Percentiles rank a stretch among this genome's conserved stretches.
These are phyloP conservation scores for Aphelinus atriplicis DNA, from an alignment of 1,140 invertebrate species.

Conservation along the genomic window DNA sequence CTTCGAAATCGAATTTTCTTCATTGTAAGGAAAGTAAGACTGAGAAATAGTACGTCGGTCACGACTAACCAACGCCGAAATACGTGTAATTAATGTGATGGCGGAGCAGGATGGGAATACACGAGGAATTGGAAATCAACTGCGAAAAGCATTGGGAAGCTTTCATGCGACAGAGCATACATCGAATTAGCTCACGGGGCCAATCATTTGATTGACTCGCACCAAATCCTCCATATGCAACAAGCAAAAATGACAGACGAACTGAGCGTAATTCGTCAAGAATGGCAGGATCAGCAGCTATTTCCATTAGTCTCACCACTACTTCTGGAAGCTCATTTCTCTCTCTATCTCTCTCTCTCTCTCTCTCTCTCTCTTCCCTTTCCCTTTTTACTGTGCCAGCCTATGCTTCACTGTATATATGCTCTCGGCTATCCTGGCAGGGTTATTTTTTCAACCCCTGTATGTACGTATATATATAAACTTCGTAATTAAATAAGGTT, in stretches of 20 bases:
- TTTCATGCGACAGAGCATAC: neutral
- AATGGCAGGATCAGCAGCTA: neutral
- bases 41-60: no score
- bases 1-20: no score
- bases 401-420: neutral
- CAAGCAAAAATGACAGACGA: neutral
- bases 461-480: no score
- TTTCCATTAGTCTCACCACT: neutral
- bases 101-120: neutral
- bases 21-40: no score
- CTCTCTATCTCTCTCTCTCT: neutral
- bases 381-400: no score
- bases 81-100: constrained; percentile 1
- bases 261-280: neutral
- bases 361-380: no score
- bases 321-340: neutral
- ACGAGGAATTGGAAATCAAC: neutral
- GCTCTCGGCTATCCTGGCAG: neutral
- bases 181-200: neutral
- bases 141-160: no score
- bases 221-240: no score
- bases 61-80: no score
- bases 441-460: no score
- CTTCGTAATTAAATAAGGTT: no score
- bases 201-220: constrained; percentile 13